These are phyloP conservation scores for Orchestes rusci DNA, from an alignment of 2,888 invertebrate genomes.

Conservation along the genomic window DNA sequence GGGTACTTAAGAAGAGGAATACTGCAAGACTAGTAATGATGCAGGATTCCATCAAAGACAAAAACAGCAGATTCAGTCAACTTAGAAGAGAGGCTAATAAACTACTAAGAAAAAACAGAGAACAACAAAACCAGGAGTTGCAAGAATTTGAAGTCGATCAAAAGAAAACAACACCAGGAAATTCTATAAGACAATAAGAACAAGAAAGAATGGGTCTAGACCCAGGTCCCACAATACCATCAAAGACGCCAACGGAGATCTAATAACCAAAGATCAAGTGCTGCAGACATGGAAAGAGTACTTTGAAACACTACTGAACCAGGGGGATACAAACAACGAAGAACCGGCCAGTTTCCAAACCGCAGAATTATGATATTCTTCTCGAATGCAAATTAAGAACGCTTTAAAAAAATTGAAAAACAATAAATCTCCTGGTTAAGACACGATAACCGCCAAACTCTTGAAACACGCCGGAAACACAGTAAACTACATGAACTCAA, in stretches of 20 bases:
- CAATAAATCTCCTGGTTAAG: conserved; percentile 4
- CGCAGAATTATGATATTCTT: conserved; percentile 2
- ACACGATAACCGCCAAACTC: conserved; percentile 7
- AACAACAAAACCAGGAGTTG: conserved; percentile 10
- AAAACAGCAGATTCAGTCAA: conserved; percentile 13
- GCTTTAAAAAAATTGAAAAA: background rate
- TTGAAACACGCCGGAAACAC: conserved; percentile 10
- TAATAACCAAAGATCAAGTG: conserved; percentile 13
- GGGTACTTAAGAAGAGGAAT: no score
- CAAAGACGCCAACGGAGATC: conserved; percentile 12
- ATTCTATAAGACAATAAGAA: conserved; percentile 8
- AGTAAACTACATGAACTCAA: conserved; percentile 8
- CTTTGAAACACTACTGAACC: conserved; percentile 7
- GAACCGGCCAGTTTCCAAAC: conserved; percentile 3
- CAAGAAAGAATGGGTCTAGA: conserved; percentile 6
- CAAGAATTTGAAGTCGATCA: conserved; percentile 7
- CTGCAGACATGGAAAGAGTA: conserved; percentile 14
- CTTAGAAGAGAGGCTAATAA: conserved; percentile 12
- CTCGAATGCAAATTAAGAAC: conserved; percentile 2
- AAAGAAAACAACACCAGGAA: conserved; percentile 13
- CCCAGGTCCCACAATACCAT: conserved; percentile 13
- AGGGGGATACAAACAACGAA: conserved; percentile 7
- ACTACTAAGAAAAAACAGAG: conserved; percentile 10
- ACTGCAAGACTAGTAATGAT: no score
- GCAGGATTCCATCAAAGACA: conserved; percentile 8